phyloP scores from a whole-genome alignment of 2,113 vertebrate genomes.

The Ellobius talpinus region DNA sequence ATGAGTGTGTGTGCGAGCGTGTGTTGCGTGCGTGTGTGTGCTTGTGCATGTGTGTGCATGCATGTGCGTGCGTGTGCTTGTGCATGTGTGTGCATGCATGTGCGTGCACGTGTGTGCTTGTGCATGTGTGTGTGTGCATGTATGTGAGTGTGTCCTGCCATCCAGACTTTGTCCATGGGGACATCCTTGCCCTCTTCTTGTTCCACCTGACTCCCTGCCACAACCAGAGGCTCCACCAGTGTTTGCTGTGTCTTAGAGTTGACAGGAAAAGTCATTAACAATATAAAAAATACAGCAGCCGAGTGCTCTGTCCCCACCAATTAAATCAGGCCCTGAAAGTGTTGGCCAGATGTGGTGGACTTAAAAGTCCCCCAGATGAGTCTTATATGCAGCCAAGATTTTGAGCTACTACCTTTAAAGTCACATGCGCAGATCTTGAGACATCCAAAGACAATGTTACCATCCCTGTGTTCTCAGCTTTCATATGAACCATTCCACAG shows the following conservation, averaged over 20 bases:
- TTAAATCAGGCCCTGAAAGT: background rate
- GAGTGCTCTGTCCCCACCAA: background rate
- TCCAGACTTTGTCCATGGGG: background rate
- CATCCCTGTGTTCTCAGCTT: background rate
- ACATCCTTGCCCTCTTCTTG: background rate
- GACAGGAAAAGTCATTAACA: background rate
- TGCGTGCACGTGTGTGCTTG: background rate
- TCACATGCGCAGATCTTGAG: background rate
- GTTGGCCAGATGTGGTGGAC: background rate
- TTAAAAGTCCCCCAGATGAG: background rate
- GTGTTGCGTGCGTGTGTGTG: background rate
- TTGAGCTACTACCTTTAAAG: background rate
- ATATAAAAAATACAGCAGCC: background rate
- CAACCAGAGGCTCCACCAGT: background rate
- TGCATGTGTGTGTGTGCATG: background rate
- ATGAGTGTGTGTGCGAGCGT: background rate
- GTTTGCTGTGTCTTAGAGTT: background rate
- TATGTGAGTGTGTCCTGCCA: background rate
- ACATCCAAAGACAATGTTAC: background rate
- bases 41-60: accelerated
- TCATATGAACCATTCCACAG: background rate
- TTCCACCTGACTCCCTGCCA: background rate
- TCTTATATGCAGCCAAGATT: background rate
- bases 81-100: background rate
- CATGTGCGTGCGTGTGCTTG: background rate